Base-by-base conservation (phyloP, 2,888 invertebrate species). In the Graphium colonna region DNA sequence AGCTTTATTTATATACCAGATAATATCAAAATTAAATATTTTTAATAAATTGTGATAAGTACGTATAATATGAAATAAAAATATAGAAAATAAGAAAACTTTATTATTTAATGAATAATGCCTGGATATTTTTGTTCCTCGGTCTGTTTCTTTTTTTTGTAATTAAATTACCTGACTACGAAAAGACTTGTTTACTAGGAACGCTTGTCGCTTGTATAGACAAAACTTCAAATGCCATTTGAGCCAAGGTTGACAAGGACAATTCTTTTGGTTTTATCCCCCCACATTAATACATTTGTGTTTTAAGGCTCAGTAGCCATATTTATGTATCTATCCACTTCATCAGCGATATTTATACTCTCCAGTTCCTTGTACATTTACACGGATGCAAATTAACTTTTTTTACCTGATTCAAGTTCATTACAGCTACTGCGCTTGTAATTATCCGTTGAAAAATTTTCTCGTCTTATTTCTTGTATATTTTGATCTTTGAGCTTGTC, bases 361-460 rank as follows among this genome's bases (percentile, higher is more conserved):
- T 46, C 33, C 18, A 31, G 33, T 52, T 46, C 33, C 41, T 52
- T 52, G 10, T 51, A 45, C 39, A 45, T 17, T 2, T 13, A 26
- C 36, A 13, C 41, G 12, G 46, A 39, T 39, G 39, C 39, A 39
- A 15, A 39, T 39, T 13, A 39, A 39, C 39, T 21, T 39, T 39
- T 39, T 39, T 39, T 39, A 38, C 10, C 38, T 38, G 38, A 12
- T 10, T 38, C 5, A 38, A 38, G n/a, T 38, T 38, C 12, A 38
- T 38, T 38, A 38, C 38, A 38, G 38, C 38, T 38, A 38, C 38
- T 38, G 12, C 12, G 38, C 4, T 38, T 12, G 12, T 38, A 38
- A 38, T 38, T 38, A 38, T 38, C 38, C 12, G 38, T 38, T 38
- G 38, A 38, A 10, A 38, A 12, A 12, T 38, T 38, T 10, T 38